Percentiles rank a stretch among this genome's conserved stretches.
Conservation (phyloP, 2,797 vertebrate species). For the Cryptoblepharus egeriae region DNA sequence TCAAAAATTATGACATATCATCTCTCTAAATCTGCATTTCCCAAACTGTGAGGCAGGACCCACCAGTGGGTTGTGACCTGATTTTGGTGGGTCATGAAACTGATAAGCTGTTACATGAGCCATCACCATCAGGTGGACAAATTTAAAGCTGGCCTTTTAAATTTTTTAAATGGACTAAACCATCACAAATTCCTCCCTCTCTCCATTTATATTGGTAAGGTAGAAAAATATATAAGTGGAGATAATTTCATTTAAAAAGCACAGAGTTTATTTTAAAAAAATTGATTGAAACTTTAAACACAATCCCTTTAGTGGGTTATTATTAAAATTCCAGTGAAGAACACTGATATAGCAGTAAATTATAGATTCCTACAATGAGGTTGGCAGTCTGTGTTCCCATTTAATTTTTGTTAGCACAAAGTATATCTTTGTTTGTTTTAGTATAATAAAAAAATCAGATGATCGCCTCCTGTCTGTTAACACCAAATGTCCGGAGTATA, state of each 20-base stretch:
- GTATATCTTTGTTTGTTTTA: slow-evolving; percentile 13
- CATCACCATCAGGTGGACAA: background rate
- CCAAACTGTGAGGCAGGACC: no score
- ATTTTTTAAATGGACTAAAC: no score
- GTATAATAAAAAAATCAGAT: background rate
- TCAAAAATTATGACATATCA: background rate
- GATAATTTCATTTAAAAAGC: background rate
- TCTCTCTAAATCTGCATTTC: background rate
- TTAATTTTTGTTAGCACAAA: slow-evolving; percentile 12
- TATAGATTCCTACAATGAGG: background rate
- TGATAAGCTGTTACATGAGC: no score
- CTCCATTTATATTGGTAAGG: background rate
- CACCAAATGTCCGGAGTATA: slow-evolving; percentile 2
- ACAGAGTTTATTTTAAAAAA: background rate
- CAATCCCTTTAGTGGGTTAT: background rate
- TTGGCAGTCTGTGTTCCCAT: background rate
- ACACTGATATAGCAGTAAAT: background rate
- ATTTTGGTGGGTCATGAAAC: no score
- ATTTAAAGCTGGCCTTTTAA: background rate
- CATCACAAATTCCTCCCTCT: background rate
- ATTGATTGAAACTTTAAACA: slow-evolving; percentile 1
- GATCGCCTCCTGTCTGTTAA: background rate
- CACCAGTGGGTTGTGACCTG: no score
- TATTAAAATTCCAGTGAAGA: slow-evolving; percentile 14
- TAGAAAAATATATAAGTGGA: background rate